phyloP scores from a whole-genome alignment of 1,140 invertebrate species.

The Acyrthosiphon pisum region DNA sequence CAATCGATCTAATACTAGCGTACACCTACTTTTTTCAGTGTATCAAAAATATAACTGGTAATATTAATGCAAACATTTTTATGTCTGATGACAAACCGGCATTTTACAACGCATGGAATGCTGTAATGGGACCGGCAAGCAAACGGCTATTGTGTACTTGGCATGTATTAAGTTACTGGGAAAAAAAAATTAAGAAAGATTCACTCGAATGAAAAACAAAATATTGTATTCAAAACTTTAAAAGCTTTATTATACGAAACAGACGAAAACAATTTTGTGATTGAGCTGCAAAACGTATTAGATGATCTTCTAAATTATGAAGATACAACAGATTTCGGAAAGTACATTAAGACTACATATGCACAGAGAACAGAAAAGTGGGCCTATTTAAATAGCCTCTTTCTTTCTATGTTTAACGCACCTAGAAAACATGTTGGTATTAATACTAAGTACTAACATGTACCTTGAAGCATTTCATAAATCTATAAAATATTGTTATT shows the following conservation, averaged over 20 bases:
- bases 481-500: too few relatives aligned
- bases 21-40: neutral
- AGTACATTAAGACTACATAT: too few relatives aligned
- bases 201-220: neutral
- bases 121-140: neutral
- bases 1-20: neutral
- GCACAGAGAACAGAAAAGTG: too few relatives aligned
- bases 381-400: too few relatives aligned
- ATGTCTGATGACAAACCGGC: neutral
- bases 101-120: neutral
- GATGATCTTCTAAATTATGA: too few relatives aligned
- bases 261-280: neutral
- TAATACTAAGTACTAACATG: too few relatives aligned
- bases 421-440: too few relatives aligned
- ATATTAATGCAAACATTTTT: neutral
- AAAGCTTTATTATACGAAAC: neutral
- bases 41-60: neutral
- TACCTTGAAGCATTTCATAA: too few relatives aligned
- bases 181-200: neutral
- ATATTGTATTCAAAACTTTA: neutral
- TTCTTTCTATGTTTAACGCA: too few relatives aligned
- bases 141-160: neutral
- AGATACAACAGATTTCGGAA: too few relatives aligned
- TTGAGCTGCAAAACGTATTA: neutral
- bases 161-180: neutral